Conservation (phyloP, 2,113 vertebrate genomes). For the Tamias sibiricus region DNA sequence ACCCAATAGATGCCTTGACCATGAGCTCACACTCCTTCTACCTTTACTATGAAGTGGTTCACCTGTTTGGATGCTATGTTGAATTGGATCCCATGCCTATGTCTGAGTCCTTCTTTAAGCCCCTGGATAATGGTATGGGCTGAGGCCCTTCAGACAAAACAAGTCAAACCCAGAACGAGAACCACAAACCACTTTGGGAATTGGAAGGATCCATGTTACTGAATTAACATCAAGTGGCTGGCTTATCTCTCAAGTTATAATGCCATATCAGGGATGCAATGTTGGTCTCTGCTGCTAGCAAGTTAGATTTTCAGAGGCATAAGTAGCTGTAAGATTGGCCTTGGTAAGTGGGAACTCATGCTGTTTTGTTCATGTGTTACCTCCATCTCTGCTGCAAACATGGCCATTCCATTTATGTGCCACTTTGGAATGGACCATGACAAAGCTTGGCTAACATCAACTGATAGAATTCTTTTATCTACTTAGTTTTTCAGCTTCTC, state of each 20-base stretch:
- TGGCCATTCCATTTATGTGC: not conserved
- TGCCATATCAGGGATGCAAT: not conserved
- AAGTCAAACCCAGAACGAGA: not conserved
- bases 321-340: not conserved
- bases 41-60: not conserved
- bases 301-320: not conserved
- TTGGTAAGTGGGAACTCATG: not conserved
- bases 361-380: not conserved
- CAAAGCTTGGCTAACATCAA: not conserved
- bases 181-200: not conserved
- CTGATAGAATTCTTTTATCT: not conserved
- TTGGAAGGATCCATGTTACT: not conserved
- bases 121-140: not conserved
- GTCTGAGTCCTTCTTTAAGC: not conserved
- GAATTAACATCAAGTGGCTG: not conserved
- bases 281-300: not conserved
- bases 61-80: not conserved
- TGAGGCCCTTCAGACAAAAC: not conserved
- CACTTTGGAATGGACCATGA: not conserved
- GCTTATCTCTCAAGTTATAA: not conserved
- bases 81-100: not conserved
- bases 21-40: not conserved
- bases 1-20: not conserved
- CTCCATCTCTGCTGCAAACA: not conserved
- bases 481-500: not conserved